Evolutionary conservation across 2,888 invertebrate genomes (phyloP).

Genomic region (Plagiodera versicolora): DNA sequence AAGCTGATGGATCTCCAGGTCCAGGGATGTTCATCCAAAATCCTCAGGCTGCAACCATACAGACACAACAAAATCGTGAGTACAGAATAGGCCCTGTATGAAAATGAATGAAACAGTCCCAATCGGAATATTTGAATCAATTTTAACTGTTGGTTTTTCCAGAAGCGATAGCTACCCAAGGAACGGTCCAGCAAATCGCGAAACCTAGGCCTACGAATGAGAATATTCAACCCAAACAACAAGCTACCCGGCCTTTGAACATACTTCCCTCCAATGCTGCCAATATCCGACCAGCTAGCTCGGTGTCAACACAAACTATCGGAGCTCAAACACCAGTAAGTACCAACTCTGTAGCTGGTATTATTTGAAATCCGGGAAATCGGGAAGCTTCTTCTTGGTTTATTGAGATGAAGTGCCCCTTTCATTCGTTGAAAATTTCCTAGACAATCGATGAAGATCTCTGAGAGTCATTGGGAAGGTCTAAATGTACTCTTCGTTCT

Average conservation of each 20-base stretch:
- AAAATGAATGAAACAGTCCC: too few species aligned
- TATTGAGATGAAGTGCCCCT: too few species aligned
- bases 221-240: constrained; percentile 58
- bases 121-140: background rate
- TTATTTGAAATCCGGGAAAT: background rate
- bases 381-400: background rate
- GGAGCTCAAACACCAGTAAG: constrained; percentile 61
- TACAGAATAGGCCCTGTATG: too few species aligned
- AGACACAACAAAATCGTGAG: constrained; percentile 69
- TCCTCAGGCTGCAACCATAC: constrained; percentile 67
- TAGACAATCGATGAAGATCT: constrained; percentile 27
- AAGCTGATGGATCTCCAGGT: constrained; percentile 69
- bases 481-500: constrained; percentile 27
- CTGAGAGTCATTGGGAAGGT: constrained; percentile 27
- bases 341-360: constrained; percentile 15
- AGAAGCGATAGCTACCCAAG: constrained; percentile 53
- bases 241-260: constrained; percentile 53
- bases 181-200: constrained; percentile 56
- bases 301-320: constrained; percentile 82
- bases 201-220: constrained; percentile 60
- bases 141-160: constrained; percentile 1
- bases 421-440: constrained; percentile 14
- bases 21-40: constrained; percentile 82
- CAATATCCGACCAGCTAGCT: constrained; percentile 74
- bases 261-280: constrained; percentile 59